Evolutionary conservation across 2,888 invertebrate species (phyloP), one percentile per base, ranked within the genome.

Genomic region (Dryomyza anilis): DNA sequence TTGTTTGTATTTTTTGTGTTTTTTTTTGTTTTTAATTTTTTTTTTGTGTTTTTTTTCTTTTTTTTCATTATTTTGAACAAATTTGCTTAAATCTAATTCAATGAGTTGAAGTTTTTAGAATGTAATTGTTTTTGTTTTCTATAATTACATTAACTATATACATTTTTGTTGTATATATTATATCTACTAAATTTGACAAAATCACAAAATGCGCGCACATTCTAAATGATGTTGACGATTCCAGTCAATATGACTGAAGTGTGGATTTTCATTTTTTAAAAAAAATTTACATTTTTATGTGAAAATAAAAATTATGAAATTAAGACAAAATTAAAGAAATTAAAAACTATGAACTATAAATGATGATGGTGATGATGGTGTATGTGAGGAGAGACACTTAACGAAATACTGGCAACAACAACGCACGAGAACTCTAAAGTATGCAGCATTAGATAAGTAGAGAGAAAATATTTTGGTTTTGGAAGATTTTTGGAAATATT

Each of bases 231-330:
- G 14, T 45, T 46, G 25, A 14, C 14, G 12, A 21, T 57, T 66
- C 70, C 76, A 76, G 74, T 78, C 78, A 78, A 78, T 78, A 78
- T 78, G 78, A 78, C 78, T 73, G 72, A 75, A 67, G 67, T 69
- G 65, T 67, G 3, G 39, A 39, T 39, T 39, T 63, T 16, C 14
- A 23, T 64, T 58, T 64, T 62, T 62, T 43, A 50, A 21, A n/a
- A n/a, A n/a, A n/a, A 50, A 19, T 23, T 21, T 14, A 50, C 8
- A 50, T 64, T 69, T 67, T 59, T 59, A 62, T 63, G 48, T 56
- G 60, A 55, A 65, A 62, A 55, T 21, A 68, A 63, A 45, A 60
- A 57, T 55, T 33, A 63, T 29, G 29, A 64, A 36, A 63, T 33
- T 55, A 69, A 58, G 56, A 10, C 30, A 39, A 10, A 59, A 53